Conservation (phyloP, 2,113 vertebrate genomes). For the Nanger granti region DNA sequence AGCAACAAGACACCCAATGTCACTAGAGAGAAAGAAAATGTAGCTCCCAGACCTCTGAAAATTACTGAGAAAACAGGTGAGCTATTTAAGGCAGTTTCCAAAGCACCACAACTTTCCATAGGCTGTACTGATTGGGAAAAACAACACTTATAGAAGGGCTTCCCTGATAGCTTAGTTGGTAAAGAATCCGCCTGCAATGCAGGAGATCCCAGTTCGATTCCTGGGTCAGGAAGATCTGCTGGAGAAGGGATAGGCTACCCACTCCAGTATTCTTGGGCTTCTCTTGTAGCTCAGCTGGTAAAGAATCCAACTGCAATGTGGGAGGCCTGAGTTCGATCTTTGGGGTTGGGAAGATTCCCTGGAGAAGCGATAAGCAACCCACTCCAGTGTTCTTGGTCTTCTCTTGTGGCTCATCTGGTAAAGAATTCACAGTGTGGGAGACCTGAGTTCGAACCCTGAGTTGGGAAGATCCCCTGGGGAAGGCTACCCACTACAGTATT, state of each 20-base stretch:
- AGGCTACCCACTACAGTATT: neutral
- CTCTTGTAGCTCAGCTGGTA: neutral
- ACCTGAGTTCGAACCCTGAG: neutral
- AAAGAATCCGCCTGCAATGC: neutral
- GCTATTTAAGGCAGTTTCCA: neutral
- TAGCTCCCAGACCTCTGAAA: neutral
- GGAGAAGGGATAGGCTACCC: neutral
- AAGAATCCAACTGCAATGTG: neutral
- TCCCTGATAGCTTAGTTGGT: neutral
- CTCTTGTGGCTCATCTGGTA: no score
- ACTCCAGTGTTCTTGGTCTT: no score
- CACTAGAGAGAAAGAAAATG: neutral
- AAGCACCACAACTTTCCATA: neutral
- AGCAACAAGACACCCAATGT: neutral
- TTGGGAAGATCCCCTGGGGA: neutral
- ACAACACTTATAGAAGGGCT: neutral
- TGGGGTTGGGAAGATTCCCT: neutral
- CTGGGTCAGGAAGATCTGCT: neutral
- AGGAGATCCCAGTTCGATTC: neutral
- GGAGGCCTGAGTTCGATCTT: neutral
- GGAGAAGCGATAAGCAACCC: no score
- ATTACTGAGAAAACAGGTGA: neutral
- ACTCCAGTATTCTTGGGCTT: neutral
- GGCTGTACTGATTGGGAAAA: neutral
- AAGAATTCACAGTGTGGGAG: neutral